Evolutionary conservation across 1,140 invertebrate species (phyloP).

Genomic region (Yoshiicerus persimilis): DNA sequence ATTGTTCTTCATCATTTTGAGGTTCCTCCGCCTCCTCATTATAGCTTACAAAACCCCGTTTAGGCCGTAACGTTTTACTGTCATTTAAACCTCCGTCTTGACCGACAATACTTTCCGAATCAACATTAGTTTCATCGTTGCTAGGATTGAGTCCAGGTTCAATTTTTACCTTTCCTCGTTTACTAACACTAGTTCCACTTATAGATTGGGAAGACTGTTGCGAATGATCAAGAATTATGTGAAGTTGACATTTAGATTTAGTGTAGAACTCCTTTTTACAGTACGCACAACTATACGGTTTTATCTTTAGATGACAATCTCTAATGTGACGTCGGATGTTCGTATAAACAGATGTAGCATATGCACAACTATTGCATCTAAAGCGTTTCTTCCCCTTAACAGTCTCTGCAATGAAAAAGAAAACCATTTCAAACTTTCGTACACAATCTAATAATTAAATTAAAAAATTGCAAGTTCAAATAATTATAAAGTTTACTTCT

Average conservation of each 20-base stretch:
- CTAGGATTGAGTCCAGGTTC: too few species aligned
- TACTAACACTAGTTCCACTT: too few species aligned
- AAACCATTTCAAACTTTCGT: too few species aligned
- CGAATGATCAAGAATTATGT: background rate
- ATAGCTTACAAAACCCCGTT: background rate
- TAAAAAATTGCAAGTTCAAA: background rate
- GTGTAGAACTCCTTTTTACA: background rate
- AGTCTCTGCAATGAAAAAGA: background rate
- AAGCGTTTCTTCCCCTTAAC: background rate
- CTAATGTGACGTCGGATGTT: background rate
- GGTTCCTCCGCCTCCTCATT: too few species aligned
- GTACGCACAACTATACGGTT: background rate
- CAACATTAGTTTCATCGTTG: too few species aligned
- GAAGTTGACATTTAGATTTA: background rate
- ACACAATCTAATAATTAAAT: too few species aligned
- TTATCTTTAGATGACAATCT: background rate
- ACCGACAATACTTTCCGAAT: background rate
- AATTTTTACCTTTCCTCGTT: too few species aligned
- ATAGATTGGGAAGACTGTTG: too few species aligned
- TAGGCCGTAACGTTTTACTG: background rate
- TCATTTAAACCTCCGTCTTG: background rate
- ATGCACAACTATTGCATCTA: background rate
- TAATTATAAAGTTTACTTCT: background rate
- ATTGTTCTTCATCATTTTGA: background rate
- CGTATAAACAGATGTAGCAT: background rate